Conservation (phyloP, 92 coral and sea anemone species). For the Bergia puertoricense region DNA sequence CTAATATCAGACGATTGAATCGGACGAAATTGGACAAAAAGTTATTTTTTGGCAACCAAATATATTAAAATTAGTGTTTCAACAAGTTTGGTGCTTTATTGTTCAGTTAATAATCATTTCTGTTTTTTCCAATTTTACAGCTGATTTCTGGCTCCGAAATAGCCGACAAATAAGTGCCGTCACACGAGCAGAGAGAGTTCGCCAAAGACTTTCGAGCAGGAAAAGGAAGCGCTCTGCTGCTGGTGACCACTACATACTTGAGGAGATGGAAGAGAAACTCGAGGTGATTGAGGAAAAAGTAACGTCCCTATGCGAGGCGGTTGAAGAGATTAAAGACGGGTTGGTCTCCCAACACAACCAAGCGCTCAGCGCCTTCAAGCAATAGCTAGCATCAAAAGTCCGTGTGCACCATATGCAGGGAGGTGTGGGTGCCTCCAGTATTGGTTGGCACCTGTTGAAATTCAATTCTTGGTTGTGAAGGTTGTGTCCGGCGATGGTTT, state of each 20-base stretch:
- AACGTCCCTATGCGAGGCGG: neutral
- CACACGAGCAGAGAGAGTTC: constrained; percentile 1
- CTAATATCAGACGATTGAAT: no score
- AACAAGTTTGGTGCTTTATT: no score
- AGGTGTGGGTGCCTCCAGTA: neutral
- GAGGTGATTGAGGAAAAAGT: neutral
- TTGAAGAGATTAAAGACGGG: neutral
- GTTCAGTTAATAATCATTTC: neutral
- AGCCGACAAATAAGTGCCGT: constrained; percentile 10
- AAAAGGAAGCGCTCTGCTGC: constrained; percentile 12
- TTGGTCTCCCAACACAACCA: neutral
- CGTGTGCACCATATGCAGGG: neutral
- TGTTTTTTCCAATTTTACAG: neutral
- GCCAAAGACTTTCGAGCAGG: neutral
- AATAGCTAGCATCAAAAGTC: constrained; percentile 5
- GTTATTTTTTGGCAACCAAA: no score
- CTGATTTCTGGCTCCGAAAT: constrained; percentile 13
- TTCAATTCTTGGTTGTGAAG: neutral
- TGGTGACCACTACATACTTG: neutral
- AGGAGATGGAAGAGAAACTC: neutral
- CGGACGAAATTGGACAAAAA: no score
- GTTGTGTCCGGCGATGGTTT: neutral
- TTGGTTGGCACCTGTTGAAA: neutral
- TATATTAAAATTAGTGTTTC: no score
- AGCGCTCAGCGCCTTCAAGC: neutral